These are phyloP conservation scores for Grammomys dolichurus DNA, from an alignment of 2,113 vertebrate species.

Conservation along the genomic window DNA sequence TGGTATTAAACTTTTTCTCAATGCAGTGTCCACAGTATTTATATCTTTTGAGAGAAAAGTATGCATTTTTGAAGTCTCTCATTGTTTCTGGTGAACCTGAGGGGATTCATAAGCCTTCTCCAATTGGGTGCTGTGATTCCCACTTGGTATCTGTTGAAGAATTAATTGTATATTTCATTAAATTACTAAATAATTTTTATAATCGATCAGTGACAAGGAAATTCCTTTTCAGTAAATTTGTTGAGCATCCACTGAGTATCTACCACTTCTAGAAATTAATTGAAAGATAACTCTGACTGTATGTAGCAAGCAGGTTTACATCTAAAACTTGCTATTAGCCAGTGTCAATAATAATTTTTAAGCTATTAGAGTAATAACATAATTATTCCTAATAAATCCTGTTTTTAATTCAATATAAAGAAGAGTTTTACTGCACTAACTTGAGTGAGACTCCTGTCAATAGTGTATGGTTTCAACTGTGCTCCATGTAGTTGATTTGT, in stretches of 20 bases:
- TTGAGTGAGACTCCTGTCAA: neutral
- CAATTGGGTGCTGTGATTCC: neutral
- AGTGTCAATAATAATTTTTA: neutral
- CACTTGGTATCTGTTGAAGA: neutral
- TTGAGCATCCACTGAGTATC: neutral
- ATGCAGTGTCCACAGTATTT: neutral
- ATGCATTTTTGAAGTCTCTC: neutral
- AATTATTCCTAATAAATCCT: neutral
- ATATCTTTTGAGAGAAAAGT: neutral
- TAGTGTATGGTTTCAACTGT: neutral
- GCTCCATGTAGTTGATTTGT: neutral
- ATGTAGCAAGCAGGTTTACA: no score
- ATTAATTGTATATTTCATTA: neutral
- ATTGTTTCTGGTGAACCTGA: neutral
- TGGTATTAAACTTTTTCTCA: neutral
- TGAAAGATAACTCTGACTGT: neutral
- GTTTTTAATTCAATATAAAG: neutral
- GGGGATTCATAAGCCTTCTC: neutral
- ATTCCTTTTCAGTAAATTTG: neutral
- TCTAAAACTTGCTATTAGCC: no score
- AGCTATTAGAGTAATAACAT: neutral
- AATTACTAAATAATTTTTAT: neutral
- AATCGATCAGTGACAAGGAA: neutral
- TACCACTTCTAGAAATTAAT: neutral
- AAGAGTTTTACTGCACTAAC: neutral